Evolutionary conservation across 2,113 vertebrate species (phyloP).

Genomic region (Dicentrarchus labrax): DNA sequence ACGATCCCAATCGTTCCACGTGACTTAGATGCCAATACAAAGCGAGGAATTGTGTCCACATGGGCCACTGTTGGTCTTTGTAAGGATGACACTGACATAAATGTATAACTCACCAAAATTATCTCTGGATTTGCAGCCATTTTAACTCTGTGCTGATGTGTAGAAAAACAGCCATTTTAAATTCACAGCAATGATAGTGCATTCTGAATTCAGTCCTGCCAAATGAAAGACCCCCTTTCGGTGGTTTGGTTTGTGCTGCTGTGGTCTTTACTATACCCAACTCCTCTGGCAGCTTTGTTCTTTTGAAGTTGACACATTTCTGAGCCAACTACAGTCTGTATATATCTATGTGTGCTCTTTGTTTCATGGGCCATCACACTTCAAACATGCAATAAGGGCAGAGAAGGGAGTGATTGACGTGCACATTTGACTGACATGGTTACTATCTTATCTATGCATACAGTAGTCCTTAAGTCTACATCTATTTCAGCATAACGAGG

Average conservation of each 20-base stretch:
- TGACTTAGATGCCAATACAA: constrained; percentile 38
- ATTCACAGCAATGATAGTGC: constrained; percentile 66
- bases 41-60: constrained; percentile 21
- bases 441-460: constrained; percentile 66
- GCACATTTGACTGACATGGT: constrained; percentile 76
- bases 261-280: constrained; percentile 74
- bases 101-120: constrained; percentile 55
- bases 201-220: constrained; percentile 64
- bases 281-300: constrained; percentile 76
- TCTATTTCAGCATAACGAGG: constrained; percentile 55
- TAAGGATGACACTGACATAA: constrained; percentile 66
- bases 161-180: constrained; percentile 74
- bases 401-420: constrained; percentile 78
- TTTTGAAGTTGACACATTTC: constrained; percentile 56
- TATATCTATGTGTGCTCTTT: constrained; percentile 82
- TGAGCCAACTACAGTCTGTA: constrained; percentile 62
- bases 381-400: constrained; percentile 81
- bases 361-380: constrained; percentile 82
- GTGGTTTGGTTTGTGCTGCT: constrained; percentile 64
- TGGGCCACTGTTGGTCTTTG: constrained; percentile 34
- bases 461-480: constrained; percentile 52
- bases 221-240: constrained; percentile 62
- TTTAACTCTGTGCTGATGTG: constrained; percentile 67
- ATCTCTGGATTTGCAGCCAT: constrained; percentile 66
- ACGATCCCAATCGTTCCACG: constrained; percentile 41